phyloP scores from a whole-genome alignment of 2,797 vertebrate genomes.

The Erpetoichthys calabaricus region DNA sequence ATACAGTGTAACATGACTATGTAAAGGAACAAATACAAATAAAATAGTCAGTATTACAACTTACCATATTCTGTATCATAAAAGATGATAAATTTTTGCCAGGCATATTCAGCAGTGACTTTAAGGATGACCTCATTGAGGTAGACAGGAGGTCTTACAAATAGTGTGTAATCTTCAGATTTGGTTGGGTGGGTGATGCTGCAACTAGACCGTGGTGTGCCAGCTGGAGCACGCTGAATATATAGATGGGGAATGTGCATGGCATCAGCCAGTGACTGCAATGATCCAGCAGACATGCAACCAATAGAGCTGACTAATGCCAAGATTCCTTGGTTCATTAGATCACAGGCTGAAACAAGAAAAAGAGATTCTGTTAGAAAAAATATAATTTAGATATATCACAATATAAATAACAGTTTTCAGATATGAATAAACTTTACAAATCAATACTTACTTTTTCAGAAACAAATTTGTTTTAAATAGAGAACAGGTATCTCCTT shows the following conservation, averaged over 20 bases:
- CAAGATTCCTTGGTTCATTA: conserved; percentile 97
- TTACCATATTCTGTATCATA: conserved; percentile 91
- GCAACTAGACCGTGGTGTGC: conserved; percentile 77
- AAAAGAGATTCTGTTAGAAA: background rate
- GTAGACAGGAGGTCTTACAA: conserved; percentile 85
- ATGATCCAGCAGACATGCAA: conserved; percentile 84
- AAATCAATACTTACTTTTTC: too few relatives aligned
- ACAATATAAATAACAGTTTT: too few relatives aligned
- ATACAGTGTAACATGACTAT: too few relatives aligned
- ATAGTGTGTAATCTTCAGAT: conserved; percentile 87
- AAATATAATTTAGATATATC: too few relatives aligned
- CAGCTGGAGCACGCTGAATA: conserved; percentile 74
- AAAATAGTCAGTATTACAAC: conserved; percentile 19
- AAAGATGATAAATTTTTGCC: conserved; percentile 98
- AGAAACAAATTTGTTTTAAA: too few relatives aligned
- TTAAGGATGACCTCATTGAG: conserved; percentile 90
- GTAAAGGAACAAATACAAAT: background rate
- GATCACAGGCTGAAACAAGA: conserved; percentile 73
- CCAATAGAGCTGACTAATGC: conserved; percentile 93
- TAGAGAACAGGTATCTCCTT: too few relatives aligned
- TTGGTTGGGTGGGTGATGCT: conserved; percentile 62
- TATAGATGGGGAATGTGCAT: conserved; percentile 98
- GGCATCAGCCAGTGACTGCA: conserved; percentile 84
- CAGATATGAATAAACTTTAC: too few relatives aligned
- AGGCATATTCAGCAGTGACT: conserved; percentile 89